Evolutionary conservation across 92 coral and sea anemone genomes (phyloP), one percentile per base, ranked within the genome.

Genomic region (Muricea muricata): DNA sequence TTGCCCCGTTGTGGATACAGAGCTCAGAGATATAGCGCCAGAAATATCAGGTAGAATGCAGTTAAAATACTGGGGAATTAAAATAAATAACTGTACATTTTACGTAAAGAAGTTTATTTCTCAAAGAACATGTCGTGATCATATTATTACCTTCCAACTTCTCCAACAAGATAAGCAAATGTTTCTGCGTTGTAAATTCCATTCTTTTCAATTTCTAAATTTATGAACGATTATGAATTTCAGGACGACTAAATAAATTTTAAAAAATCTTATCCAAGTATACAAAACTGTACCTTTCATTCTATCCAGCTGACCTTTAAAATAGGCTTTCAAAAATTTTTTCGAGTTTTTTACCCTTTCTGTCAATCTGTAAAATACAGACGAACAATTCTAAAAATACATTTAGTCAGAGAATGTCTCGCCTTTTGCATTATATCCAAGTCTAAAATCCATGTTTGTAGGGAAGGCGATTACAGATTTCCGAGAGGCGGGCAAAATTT

Each of bases 81-180:
- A n/a, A n/a, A n/a, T n/a, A n/a, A n/a, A n/a, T n/a, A 37, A 11
- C 24, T 50, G 18, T 3, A 3, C 0, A 15, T 20, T 20, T 20
- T 50, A 20, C 4, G 25, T n/a, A 63, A 6, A 63, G 6, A 63
- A 63, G 20, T 63, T 63, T 25, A 0, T 37, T 37, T 37, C 9
- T 37, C 20, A 63, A 25, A 25, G 3, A 13, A 33, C 71, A n/a
- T n/a, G n/a, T n/a, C n/a, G n/a, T n/a, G n/a, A n/a, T n/a, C n/a
- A n/a, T n/a, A n/a, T n/a, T n/a, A n/a, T n/a, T 28, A 78, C 83
- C 71, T 78, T n/a, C 71, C 83, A 17, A 56, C n/a, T 17, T 78
- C 71, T 0, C 83, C 83, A 33, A 57, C 45, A 6, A 78, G 83
- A 37, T 78, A 78, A 0, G 70, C 6, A 78, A 78, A 78, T 34